Conservation (phyloP, 2,888 invertebrate species). For the Polydesmus complanatus region DNA sequence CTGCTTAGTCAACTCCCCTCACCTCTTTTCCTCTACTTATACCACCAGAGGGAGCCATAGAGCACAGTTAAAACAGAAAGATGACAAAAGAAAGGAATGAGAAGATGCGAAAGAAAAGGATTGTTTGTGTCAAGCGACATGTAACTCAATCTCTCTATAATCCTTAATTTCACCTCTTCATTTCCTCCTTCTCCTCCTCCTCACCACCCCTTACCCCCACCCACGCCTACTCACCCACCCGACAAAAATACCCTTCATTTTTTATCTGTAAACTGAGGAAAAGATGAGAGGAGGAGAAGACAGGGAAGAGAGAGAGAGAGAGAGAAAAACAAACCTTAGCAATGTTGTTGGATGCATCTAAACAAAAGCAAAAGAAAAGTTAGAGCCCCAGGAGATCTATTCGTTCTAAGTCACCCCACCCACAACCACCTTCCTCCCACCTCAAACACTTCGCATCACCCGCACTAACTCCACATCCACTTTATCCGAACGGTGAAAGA, state of each 20-base stretch:
- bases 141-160: slow-evolving; percentile 9
- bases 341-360: background rate
- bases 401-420: background rate
- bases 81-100: background rate
- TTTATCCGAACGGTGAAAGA: background rate
- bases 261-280: too few species aligned
- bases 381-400: background rate
- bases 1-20: too few species aligned
- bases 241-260: too few species aligned
- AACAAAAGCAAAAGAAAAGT: background rate
- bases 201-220: background rate
- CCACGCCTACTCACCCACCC: too few species aligned
- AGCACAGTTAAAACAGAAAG: background rate
- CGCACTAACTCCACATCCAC: background rate
- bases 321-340: background rate
- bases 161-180: slow-evolving; percentile 10
- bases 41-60: background rate
- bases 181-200: background rate
- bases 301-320: too few species aligned
- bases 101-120: background rate
- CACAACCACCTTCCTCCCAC: background rate
- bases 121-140: slow-evolving; percentile 4
- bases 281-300: too few species aligned
- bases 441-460: background rate
- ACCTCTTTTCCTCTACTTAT: background rate